Evolutionary conservation across 2,113 vertebrate genomes (phyloP).

Genomic region (Indicator indicator): DNA sequence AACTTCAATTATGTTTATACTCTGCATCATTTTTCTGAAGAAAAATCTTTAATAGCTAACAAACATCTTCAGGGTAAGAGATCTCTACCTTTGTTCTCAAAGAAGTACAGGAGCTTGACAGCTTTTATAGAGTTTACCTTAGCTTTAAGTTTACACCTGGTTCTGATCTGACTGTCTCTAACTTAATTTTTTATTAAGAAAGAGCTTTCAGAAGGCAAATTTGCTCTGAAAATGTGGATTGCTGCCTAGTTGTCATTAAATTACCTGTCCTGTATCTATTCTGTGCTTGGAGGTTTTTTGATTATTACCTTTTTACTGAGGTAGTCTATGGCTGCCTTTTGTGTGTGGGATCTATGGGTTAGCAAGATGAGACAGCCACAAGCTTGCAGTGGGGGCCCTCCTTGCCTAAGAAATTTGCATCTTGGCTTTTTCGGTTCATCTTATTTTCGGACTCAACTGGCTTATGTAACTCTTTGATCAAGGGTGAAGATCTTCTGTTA

Average conservation of each 20-base stretch:
- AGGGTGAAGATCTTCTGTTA: not conserved
- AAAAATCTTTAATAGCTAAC: not conserved
- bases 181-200: not conserved
- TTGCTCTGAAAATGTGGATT: not conserved
- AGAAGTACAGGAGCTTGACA: not conserved
- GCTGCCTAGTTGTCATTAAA: not conserved
- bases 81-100: not conserved
- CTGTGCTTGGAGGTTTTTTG: not conserved
- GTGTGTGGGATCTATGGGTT: not conserved
- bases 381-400: not conserved
- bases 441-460: not conserved
- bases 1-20: not conserved
- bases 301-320: not conserved
- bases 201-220: not conserved
- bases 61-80: not conserved
- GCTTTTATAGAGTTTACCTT: not conserved
- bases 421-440: rapidly evolving
- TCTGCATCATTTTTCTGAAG: not conserved
- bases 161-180: not conserved
- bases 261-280: not conserved
- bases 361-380: not conserved
- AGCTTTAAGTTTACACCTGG: not conserved
- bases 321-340: not conserved
- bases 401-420: not conserved
- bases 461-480: not conserved